Base-by-base conservation (phyloP, 2,797 vertebrate species). In the Galago senegalensis region DNA sequence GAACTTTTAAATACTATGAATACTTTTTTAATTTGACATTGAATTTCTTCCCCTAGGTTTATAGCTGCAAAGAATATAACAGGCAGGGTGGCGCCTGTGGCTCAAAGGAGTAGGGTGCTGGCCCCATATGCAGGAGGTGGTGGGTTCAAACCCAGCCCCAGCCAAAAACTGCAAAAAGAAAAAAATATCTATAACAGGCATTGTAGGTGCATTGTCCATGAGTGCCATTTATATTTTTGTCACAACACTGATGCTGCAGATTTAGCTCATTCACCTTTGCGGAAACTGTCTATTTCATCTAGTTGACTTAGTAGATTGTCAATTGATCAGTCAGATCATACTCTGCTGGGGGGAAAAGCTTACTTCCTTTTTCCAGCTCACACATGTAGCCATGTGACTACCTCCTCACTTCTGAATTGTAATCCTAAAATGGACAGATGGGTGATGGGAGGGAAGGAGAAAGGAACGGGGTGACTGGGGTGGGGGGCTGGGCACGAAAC, bases 161-260 rank as follows among this genome's bases (percentile, higher is more conserved):
- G 40, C 40, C 40, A 40, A 40, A 4, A 40, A 40, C 40, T 40
- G 40, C 40, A 40, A 40, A 40, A 40, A 40, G 40, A 5, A 40
- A 40, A 40, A 40, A 40, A 40, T 5, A 40, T 69, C 43, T 1
- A 0, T 13, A 10, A 58, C 29, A 70, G 43, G 67, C 8, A 31
- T 0, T 2, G 37, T 12, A 2, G 4, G 40, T 40, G 40, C 40
- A 40, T 40, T 40, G 40, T 40, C 40, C 0, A 8, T 7, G 34
- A 77, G 67, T 14, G 6, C 9, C 0, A 9, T 53, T 3, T n/a
- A 2, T 8, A 7, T 18, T 16, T 29, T 27, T 20, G 13, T 8
- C 20, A 12, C 31, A 29, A 53, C n/a, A 34, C 7, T 0, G 43
- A 18, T 3, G 34, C 4, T 4, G 4, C 37, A 61, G 34, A n/a